phyloP scores from a whole-genome alignment of 2,113 vertebrate genomes.

The Xenopus laevis region DNA sequence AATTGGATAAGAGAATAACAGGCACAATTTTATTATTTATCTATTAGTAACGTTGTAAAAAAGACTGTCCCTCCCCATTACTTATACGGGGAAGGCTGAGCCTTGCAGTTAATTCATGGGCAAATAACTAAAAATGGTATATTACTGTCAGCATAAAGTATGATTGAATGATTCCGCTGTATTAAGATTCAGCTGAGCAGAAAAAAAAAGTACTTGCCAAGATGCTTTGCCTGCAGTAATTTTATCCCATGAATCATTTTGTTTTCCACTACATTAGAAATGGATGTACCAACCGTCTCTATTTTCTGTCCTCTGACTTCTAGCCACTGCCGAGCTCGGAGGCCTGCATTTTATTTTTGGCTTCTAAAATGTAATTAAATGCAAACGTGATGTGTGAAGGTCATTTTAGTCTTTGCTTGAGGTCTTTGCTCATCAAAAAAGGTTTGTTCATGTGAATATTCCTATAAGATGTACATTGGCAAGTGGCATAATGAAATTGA shows the following conservation, averaged over 20 bases:
- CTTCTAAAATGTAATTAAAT: conserved; percentile 4
- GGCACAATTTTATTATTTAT: background rate
- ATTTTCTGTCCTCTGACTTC: conserved; percentile 11
- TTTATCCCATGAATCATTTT: conserved; percentile 39
- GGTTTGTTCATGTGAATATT: too few species aligned
- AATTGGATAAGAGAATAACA: background rate
- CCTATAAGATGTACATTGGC: too few species aligned
- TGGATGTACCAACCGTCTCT: conserved; percentile 9
- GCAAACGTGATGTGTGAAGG: conserved; percentile 16
- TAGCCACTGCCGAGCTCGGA: background rate
- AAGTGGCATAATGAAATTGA: too few species aligned
- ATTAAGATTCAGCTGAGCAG: conserved; percentile 32
- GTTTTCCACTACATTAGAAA: conserved; percentile 45
- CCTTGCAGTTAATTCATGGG: conserved; percentile 15
- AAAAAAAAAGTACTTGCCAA: conserved; percentile 26
- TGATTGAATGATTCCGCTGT: conserved; percentile 17
- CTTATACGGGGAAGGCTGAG: background rate
- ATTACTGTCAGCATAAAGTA: conserved; percentile 23
- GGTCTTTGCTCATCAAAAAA: background rate
- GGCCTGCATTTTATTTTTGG: background rate
- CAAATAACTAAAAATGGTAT: conserved; percentile 21
- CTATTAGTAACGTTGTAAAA: background rate
- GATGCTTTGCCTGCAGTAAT: conserved; percentile 33
- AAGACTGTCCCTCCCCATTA: background rate
- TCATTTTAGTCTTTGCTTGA: background rate